A percentile compares a stretch with the other conserved stretches of the same genome.
Conservation (phyloP, 2,113 vertebrate species). For the Daphoenositta chrysoptera region DNA sequence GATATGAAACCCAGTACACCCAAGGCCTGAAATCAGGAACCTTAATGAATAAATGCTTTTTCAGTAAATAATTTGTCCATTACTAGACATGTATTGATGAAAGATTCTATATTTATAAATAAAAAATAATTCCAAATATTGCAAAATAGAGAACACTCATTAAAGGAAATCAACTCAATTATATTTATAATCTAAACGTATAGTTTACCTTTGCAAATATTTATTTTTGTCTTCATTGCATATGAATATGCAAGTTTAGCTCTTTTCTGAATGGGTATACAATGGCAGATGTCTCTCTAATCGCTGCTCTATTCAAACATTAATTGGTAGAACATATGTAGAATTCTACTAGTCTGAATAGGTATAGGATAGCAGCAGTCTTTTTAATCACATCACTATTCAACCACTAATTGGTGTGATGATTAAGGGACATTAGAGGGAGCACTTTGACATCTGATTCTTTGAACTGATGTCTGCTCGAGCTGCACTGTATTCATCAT, state of each 20-base stretch:
- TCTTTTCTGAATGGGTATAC: conserved; percentile 65
- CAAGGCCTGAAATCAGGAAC: not conserved
- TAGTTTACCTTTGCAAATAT: conserved; percentile 76
- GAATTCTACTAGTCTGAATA: conserved; percentile 70
- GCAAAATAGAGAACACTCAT: conserved; percentile 55
- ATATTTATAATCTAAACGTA: conserved; percentile 62
- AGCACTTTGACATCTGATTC: conserved; percentile 79
- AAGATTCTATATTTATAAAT: conserved; percentile 72
- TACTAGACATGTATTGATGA: conserved; percentile 62
- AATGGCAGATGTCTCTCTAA: conserved; percentile 76
- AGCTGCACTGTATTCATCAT: conserved; percentile 53
- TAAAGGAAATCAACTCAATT: conserved; percentile 68
- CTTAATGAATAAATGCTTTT: not conserved
- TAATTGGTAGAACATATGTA: conserved; percentile 75
- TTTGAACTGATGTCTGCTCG: conserved; percentile 70
- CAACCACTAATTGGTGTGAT: conserved; percentile 76
- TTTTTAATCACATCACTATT: conserved; percentile 80
- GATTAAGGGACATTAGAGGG: conserved; percentile 76
- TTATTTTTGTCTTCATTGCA: conserved; percentile 69
- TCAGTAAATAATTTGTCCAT: not conserved
- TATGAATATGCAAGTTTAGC: conserved; percentile 68
- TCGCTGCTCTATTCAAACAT: conserved; percentile 69
- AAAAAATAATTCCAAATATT: conserved; percentile 58
- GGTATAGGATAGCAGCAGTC: conserved; percentile 73
- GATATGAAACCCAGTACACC: not conserved